phyloP scores from a whole-genome alignment of 2,888 invertebrate genomes.

The Cetonia aurata region DNA sequence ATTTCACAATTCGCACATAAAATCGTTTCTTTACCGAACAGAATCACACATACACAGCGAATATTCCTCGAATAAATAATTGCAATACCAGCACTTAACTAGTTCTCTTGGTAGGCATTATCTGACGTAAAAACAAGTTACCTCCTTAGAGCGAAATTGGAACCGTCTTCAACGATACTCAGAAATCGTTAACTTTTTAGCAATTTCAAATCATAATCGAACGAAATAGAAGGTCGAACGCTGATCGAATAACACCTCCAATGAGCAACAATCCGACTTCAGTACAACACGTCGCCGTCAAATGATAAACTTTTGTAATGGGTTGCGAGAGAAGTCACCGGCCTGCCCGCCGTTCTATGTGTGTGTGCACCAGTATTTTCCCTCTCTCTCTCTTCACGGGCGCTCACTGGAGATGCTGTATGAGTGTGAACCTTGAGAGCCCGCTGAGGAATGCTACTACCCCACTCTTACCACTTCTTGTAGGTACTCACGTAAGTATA shows the following conservation, averaged over 20 bases:
- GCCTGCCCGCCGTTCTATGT: slow-evolving; percentile 45
- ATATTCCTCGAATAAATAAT: slow-evolving; percentile 7
- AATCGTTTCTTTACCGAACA: background rate
- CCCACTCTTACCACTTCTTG: slow-evolving; percentile 49
- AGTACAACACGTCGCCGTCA: slow-evolving; percentile 29
- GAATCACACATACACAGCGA: slow-evolving; percentile 5
- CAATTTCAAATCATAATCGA: slow-evolving; percentile 3
- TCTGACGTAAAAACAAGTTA: background rate
- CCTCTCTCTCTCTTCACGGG: slow-evolving; percentile 40
- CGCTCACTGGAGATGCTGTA: slow-evolving; percentile 44
- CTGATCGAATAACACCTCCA: slow-evolving; percentile 18
- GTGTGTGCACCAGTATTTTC: slow-evolving; percentile 8
- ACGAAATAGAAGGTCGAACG: slow-evolving; percentile 2
- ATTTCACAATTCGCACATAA: too few relatives aligned
- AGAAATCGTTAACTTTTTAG: background rate
- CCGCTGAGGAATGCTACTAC: slow-evolving; percentile 56
- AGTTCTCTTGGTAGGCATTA: slow-evolving; percentile 6
- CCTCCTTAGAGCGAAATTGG: background rate
- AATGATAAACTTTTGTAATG: slow-evolving; percentile 40
- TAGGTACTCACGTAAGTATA: background rate
- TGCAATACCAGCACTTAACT: slow-evolving; percentile 27
- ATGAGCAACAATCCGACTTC: slow-evolving; percentile 21
- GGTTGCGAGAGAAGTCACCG: slow-evolving; percentile 48
- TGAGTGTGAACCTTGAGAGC: slow-evolving; percentile 57
- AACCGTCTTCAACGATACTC: background rate